Percentiles rank a stretch among this genome's conserved stretches.
Evolutionary conservation across 2,888 invertebrate genomes (phyloP).

Genomic region (Latrodectus hesperus): DNA sequence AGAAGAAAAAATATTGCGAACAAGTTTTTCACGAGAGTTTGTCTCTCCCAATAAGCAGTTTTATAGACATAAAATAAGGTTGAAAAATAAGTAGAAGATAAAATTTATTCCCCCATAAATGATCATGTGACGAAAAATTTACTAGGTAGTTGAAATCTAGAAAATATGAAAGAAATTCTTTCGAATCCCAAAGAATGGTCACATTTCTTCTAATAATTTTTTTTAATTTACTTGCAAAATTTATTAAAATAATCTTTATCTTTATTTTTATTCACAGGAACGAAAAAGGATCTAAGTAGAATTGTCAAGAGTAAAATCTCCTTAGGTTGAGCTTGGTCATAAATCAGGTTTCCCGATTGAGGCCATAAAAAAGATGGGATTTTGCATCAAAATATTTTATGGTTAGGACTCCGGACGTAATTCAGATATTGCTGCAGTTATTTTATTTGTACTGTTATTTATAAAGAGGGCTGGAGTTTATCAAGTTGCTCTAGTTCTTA

Average conservation of each 20-base stretch:
- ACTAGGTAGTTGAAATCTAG: too few species aligned
- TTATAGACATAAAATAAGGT: too few species aligned
- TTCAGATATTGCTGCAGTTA: constrained; percentile 34
- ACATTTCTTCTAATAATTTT: background rate
- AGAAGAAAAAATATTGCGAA: too few species aligned
- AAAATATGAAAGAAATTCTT: constrained; percentile 23
- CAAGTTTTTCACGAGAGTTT: too few species aligned
- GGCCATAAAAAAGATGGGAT: constrained; percentile 40
- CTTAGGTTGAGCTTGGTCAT: constrained; percentile 27
- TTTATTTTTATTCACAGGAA: too few species aligned
- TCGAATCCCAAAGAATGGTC: constrained; percentile 12
- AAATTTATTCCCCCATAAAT: too few species aligned
- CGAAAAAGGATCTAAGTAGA: too few species aligned
- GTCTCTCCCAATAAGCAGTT: too few species aligned
- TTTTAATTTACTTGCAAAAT: too few species aligned
- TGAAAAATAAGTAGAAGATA: too few species aligned
- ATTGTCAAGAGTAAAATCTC: constrained; percentile 13
- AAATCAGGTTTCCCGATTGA: constrained; percentile 45
- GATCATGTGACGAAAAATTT: too few species aligned
- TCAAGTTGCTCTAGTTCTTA: constrained; percentile 22
- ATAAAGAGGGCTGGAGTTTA: constrained; percentile 11
- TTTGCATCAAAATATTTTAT: constrained; percentile 48
- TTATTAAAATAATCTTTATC: too few species aligned
- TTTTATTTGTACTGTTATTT: constrained; percentile 4
- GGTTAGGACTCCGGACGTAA: constrained; percentile 38